A percentile compares a stretch with the other conserved stretches of the same genome.
Evolutionary conservation across 2,113 vertebrate species (phyloP).

Genomic region (Lampris incognitus): DNA sequence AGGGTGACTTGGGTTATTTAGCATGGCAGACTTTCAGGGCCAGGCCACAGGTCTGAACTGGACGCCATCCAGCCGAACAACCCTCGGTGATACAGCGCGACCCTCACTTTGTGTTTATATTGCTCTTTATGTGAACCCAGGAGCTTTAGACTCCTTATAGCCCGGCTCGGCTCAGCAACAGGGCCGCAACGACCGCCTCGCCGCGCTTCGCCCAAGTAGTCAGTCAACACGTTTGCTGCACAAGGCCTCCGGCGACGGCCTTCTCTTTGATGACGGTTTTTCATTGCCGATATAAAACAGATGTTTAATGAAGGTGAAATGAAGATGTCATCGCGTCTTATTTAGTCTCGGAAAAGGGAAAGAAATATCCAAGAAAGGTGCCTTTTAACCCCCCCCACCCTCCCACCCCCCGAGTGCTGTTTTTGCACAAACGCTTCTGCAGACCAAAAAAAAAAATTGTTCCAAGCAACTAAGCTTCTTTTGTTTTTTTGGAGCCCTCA

Average conservation of each 20-base stretch:
- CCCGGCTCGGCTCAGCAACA: neutral
- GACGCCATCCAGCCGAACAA: constrained; percentile 30
- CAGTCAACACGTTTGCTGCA: too few species aligned
- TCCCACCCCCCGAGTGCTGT: too few species aligned
- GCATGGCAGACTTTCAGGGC: constrained; percentile 31
- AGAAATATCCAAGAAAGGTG: too few species aligned
- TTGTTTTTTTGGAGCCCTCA: neutral
- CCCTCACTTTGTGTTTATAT: constrained; percentile 47
- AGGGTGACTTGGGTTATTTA: constrained; percentile 35
- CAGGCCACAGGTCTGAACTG: constrained; percentile 47
- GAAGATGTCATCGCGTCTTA: neutral
- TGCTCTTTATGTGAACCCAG: constrained; percentile 28
- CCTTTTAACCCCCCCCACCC: too few species aligned
- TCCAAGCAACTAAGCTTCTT: neutral
- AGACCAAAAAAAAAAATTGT: neutral
- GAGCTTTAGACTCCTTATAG: constrained; percentile 19
- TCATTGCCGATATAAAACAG: neutral
- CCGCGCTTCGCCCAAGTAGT: too few species aligned
- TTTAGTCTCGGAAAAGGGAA: neutral
- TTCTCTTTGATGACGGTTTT: neutral
- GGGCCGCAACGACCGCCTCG: neutral
- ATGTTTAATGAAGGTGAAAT: neutral
- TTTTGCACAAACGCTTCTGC: too few species aligned
- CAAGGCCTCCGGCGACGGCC: too few species aligned
- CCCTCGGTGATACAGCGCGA: constrained; percentile 36